A percentile compares a stretch with the other conserved stretches of the same genome.
phyloP scores from a whole-genome alignment of 2,888 invertebrate species.

The Drosophila neoperkinsi region DNA sequence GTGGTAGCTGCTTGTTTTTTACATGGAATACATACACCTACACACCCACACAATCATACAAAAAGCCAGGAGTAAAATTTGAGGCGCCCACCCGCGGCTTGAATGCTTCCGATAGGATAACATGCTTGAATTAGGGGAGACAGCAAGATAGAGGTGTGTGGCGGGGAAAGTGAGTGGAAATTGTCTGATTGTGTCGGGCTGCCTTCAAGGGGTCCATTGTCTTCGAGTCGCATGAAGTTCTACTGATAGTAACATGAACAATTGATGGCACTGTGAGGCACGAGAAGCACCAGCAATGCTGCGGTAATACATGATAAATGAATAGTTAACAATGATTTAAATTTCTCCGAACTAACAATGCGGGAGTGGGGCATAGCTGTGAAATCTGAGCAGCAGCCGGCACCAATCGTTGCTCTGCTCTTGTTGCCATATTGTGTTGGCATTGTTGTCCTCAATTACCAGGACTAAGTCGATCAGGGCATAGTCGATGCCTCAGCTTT shows the following conservation, averaged over 20 bases:
- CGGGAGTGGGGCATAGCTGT: neutral
- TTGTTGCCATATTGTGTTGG: conserved; percentile 10
- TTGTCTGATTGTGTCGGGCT: conserved; percentile 2
- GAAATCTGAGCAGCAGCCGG: conserved; percentile 24
- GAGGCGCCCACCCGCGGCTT: conserved; percentile 35
- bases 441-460: conserved; percentile 16
- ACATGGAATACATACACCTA: conserved; percentile 3
- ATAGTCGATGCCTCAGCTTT: conserved; percentile 9
- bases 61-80: conserved; percentile 7
- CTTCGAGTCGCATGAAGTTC: conserved; percentile 24
- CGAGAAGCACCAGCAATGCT: conserved; percentile 16
- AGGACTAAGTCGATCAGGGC: neutral
- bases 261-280: conserved; percentile 15
- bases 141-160: conserved; percentile 9
- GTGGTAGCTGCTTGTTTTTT: conserved; percentile 15
- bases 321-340: conserved; percentile 69
- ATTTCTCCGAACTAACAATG: conserved; percentile 56
- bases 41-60: neutral
- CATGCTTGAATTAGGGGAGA: conserved; percentile 22
- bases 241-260: conserved; percentile 35
- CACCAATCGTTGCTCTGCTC: conserved; percentile 15
- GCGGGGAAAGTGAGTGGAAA: neutral
- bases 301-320: conserved; percentile 53
- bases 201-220: conserved; percentile 34
- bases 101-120: conserved; percentile 36